Percentiles rank a stretch among this genome's conserved stretches.
Evolutionary conservation across 2,888 invertebrate genomes (phyloP).

Genomic region (Zonitis immaculata): DNA sequence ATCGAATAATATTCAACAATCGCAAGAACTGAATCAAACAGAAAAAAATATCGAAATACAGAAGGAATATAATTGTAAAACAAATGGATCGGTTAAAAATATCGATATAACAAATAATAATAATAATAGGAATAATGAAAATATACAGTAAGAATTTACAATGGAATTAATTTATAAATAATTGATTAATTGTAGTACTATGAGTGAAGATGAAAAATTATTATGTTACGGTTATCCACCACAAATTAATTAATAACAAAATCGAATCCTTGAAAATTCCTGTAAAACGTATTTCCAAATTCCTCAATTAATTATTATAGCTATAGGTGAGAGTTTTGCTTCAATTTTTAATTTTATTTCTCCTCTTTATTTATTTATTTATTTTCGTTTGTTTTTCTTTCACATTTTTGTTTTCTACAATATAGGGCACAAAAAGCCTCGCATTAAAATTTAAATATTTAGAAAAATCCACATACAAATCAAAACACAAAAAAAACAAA

Average conservation of each 20-base stretch:
- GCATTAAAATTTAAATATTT: conserved; percentile 32
- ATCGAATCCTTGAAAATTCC: not conserved
- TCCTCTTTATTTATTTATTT: conserved; percentile 19
- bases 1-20: not conserved
- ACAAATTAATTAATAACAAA: not conserved
- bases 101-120: not conserved
- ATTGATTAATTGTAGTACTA: not conserved
- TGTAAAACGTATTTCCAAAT: too few species aligned
- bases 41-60: too few species aligned
- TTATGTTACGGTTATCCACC: not conserved
- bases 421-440: conserved; percentile 45
- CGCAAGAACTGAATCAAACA: too few species aligned
- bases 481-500: conserved; percentile 13
- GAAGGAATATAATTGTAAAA: not conserved
- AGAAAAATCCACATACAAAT: conserved; percentile 13
- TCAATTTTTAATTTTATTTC: not conserved
- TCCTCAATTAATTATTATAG: not conserved
- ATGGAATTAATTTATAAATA: too few species aligned
- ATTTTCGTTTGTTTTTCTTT: conserved; percentile 24
- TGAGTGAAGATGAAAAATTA: not conserved
- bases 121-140: too few species aligned
- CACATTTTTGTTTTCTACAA: conserved; percentile 29
- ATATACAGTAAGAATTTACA: too few species aligned
- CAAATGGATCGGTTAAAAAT: not conserved
- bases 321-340: conserved; percentile 3